These are phyloP conservation scores for Drosophila macrospina DNA, from an alignment of 2,888 invertebrate species.

Conservation along the genomic window DNA sequence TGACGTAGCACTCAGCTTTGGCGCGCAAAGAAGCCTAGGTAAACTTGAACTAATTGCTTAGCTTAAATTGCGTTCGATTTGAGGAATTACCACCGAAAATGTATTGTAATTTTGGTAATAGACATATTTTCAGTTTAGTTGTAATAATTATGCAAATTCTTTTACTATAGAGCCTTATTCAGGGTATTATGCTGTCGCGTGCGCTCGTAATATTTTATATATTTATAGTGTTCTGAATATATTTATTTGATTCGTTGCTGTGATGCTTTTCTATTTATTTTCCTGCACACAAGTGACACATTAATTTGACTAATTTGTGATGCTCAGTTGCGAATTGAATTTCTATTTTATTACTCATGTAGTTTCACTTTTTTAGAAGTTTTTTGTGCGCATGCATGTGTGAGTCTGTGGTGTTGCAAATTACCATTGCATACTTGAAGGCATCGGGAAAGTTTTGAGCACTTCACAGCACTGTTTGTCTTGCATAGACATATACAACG, in stretches of 20 bases:
- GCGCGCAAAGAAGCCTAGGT: too few species aligned
- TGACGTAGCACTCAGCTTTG: too few species aligned
- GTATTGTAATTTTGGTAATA: too few species aligned
- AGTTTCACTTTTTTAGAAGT: slow-evolving; percentile 35
- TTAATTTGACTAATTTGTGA: slow-evolving; percentile 49
- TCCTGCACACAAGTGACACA: slow-evolving; percentile 36
- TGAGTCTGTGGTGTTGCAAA: slow-evolving; percentile 37
- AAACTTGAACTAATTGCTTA: too few species aligned
- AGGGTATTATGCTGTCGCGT: too few species aligned
- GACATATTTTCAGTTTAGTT: too few species aligned
- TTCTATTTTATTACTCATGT: slow-evolving; percentile 57
- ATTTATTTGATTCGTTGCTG: neutral
- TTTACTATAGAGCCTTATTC: too few species aligned
- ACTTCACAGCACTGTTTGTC: slow-evolving; percentile 40
- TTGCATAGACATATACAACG: slow-evolving; percentile 13
- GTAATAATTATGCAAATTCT: too few species aligned
- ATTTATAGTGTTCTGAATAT: neutral
- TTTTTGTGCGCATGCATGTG: slow-evolving; percentile 14
- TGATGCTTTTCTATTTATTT: slow-evolving; percentile 12
- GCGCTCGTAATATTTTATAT: neutral
- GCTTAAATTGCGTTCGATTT: too few species aligned
- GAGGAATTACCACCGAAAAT: too few species aligned
- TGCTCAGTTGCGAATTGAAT: slow-evolving; percentile 56
- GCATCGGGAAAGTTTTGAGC: slow-evolving; percentile 47
- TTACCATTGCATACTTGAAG: slow-evolving; percentile 59